Percentiles rank a stretch among this genome's conserved stretches.
phyloP scores from a whole-genome alignment of 1,140 invertebrate species.

The Dolichoris vasculosae region DNA sequence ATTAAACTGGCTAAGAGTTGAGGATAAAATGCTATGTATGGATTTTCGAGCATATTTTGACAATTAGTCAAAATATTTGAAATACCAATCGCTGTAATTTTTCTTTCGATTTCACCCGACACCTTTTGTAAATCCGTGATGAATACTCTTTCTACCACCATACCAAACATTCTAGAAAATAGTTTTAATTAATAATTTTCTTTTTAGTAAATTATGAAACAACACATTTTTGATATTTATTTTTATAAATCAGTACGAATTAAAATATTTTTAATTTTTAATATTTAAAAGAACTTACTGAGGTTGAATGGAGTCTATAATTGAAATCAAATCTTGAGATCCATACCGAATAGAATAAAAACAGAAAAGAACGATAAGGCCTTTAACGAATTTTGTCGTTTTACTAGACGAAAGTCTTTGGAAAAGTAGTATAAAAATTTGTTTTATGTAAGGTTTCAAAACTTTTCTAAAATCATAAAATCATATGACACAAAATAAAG shows the following conservation, averaged over 20 bases:
- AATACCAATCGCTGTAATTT: conserved; percentile 92
- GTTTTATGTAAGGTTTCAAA: conserved; percentile 86
- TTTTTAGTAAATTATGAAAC: too few species aligned
- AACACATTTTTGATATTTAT: not conserved
- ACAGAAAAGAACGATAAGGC: conserved; percentile 92
- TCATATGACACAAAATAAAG: too few species aligned
- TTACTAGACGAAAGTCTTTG: conserved; percentile 93
- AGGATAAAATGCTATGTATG: conserved; percentile 79
- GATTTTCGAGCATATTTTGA: conserved; percentile 78
- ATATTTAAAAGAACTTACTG: conserved; percentile 77
- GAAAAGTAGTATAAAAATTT: conserved; percentile 93
- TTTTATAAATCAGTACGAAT: not conserved
- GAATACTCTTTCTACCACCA: conserved; percentile 93
- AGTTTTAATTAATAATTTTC: conserved; percentile 52
- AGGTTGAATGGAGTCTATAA: conserved; percentile 90
- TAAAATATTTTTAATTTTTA: conserved; percentile 22
- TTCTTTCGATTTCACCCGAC: conserved; percentile 86
- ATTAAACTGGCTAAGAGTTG: conserved; percentile 84
- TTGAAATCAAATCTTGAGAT: conserved; percentile 80
- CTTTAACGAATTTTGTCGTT: conserved; percentile 94
- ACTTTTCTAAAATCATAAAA: conserved; percentile 75
- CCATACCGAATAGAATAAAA: conserved; percentile 89
- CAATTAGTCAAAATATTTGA: conserved; percentile 89
- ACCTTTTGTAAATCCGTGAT: conserved; percentile 92
- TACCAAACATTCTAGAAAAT: conserved; percentile 89